Base-by-base conservation (phyloP, 2,888 invertebrate species). In the Venustoraphidia nigricollis region DNA sequence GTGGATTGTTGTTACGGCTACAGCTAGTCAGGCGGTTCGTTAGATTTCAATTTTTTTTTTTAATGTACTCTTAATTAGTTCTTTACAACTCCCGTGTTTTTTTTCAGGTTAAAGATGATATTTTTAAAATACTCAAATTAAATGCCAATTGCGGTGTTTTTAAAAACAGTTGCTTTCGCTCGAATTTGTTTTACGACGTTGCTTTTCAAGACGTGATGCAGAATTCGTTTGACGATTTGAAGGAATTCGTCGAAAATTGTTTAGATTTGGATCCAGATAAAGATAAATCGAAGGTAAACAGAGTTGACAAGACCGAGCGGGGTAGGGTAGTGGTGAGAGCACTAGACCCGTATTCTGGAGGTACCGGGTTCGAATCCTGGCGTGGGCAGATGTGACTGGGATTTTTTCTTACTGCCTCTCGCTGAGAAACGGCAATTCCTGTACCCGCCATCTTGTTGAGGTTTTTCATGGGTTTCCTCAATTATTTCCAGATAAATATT, bases 121-220 rank as follows among this genome's bases (percentile, higher is more conserved):
- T 95, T 54, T 70, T 85, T 34, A 65, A 75, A 17, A 85, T 84
- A 58, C 69, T 97, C 17, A 77, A 76, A 53, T 65, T 81, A 50
- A 53, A 58, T 1, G 56, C 56, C 34, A 55, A 60, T 11, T 58
- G 61, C 52, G 64, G 60, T 57, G 55, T 57, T 55, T 96, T 90
- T 63, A 85, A 86, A 66, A 81, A 83, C 9, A 85, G 92, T 11
- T 89, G 90, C 60, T 98, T 94, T 67, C 81, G 98, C 49, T 70
- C 80, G 53, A 98, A 98, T 73, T 72, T 98, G 34, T 95, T 77
- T 69, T 98, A 98, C 66, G 97, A 98, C 68, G 85, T 98, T 2
- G 76, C 82, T 46, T 93, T 86, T 67, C 84, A 88, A 63, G 94
- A 96, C 61, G 72, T 79, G 34, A 71, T 94, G 51, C 76, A 83